A percentile compares a stretch with the other conserved stretches of the same genome.
Conservation (phyloP, 92 coral and sea anemone species). For the Zoanthus gigantus region DNA sequence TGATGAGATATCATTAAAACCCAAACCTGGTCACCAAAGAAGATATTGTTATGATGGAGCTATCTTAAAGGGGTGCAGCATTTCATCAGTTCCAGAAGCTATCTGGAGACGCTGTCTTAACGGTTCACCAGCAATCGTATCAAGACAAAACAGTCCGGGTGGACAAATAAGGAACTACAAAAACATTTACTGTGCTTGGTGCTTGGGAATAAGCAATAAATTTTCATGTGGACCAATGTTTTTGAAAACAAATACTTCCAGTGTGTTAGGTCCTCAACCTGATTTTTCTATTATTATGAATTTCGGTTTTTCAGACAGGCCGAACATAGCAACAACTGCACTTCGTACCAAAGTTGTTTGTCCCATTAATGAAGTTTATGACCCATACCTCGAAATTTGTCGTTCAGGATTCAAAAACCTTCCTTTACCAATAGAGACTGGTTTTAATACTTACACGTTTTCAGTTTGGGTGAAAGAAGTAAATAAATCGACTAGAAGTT, state of each 20-base stretch:
- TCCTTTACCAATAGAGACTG: slow-evolving; percentile 49
- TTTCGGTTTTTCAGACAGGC: slow-evolving; percentile 26
- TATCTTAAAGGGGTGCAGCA: neutral
- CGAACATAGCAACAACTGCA: neutral
- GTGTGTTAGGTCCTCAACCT: neutral
- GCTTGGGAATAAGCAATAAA: slow-evolving; percentile 20
- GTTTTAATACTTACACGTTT: slow-evolving; percentile 53
- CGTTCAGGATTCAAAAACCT: neutral
- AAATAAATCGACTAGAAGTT: neutral
- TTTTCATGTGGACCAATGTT: slow-evolving; percentile 47
- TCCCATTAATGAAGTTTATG: slow-evolving; percentile 41
- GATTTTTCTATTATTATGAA: slow-evolving; percentile 13
- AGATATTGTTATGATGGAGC: neutral
- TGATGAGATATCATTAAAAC: neutral
- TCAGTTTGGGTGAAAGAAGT: slow-evolving; percentile 50
- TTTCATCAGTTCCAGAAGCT: neutral
- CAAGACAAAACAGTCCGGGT: neutral
- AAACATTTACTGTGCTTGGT: slow-evolving; percentile 55
- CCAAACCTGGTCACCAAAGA: neutral
- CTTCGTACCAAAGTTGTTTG: slow-evolving; percentile 7
- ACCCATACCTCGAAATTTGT: slow-evolving; percentile 29
- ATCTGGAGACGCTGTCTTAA: neutral
- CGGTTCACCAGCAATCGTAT: neutral
- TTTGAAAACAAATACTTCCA: too few relatives aligned
- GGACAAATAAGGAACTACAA: slow-evolving; percentile 26